Evolutionary conservation across 2,888 invertebrate genomes (phyloP).

Genomic region (Aethes cnicana): DNA sequence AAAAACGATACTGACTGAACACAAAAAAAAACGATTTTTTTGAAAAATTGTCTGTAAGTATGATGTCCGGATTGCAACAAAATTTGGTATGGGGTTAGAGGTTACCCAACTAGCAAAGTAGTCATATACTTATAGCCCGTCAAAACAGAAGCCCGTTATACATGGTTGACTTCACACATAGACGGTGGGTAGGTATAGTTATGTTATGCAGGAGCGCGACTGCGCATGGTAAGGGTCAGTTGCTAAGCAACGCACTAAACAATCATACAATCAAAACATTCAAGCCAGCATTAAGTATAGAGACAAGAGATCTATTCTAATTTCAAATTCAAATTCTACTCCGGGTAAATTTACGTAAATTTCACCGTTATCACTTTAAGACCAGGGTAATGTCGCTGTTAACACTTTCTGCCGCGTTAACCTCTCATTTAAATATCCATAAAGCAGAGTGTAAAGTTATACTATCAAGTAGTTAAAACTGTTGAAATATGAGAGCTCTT

Average conservation of each 20-base stretch:
- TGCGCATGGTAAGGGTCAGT: constrained; percentile 10
- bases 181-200: too few relatives aligned
- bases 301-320: constrained; percentile 31
- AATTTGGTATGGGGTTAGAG: too few relatives aligned
- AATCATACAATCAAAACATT: constrained; percentile 28
- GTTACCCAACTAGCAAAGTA: too few relatives aligned
- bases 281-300: too few relatives aligned
- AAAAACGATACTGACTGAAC: too few relatives aligned
- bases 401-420: constrained; percentile 24
- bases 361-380: constrained; percentile 17
- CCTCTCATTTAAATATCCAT: constrained; percentile 10
- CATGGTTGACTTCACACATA: too few relatives aligned
- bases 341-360: constrained; percentile 2
- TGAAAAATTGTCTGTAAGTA: too few relatives aligned
- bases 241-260: constrained; percentile 33
- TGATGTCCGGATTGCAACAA: too few relatives aligned
- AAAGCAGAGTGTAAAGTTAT: constrained; percentile 7
- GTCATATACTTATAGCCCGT: too few relatives aligned
- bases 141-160: too few relatives aligned
- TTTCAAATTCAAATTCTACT: constrained; percentile 2
- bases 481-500: constrained; percentile 9
- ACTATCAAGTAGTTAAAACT: constrained; percentile 12
- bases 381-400: constrained; percentile 14
- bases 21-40: too few relatives aligned
- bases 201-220: neutral